Conservation (phyloP, 1,140 invertebrate species). For the Platyscapa corneri region DNA sequence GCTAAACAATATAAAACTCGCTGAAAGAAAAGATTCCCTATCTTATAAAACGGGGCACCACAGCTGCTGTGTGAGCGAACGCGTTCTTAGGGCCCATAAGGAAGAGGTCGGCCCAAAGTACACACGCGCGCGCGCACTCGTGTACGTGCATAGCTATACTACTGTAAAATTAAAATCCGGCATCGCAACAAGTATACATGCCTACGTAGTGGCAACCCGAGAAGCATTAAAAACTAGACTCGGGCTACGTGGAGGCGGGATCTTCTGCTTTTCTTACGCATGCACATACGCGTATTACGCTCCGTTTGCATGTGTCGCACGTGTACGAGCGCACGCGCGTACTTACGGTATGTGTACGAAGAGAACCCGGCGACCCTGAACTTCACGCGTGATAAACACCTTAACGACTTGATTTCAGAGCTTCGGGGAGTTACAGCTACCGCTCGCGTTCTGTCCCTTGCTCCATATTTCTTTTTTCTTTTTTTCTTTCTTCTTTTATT, state of each 20-base stretch:
- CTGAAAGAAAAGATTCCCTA: slow-evolving; percentile 71
- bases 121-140: background rate
- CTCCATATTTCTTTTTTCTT: slow-evolving; percentile 4
- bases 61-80: slow-evolving; percentile 12
- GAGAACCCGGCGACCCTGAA: slow-evolving; percentile 31
- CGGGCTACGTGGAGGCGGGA: background rate
- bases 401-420: slow-evolving; percentile 37
- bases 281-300: background rate
- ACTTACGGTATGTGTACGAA: background rate
- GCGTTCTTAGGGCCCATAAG: background rate
- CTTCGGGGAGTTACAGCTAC: slow-evolving; percentile 12
- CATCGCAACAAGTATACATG: background rate
- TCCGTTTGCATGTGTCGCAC: background rate
- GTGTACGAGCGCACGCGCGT: background rate
- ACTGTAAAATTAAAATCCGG: slow-evolving; percentile 13
- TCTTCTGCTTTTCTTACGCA: background rate
- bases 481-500: background rate
- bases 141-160: background rate
- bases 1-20: slow-evolving; percentile 72
- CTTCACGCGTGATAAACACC: slow-evolving; percentile 32
- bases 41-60: slow-evolving; percentile 56
- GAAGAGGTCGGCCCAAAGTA: too few species aligned
- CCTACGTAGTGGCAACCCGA: background rate
- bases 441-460: background rate
- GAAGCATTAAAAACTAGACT: slow-evolving; percentile 25